Evolutionary conservation across 2,797 vertebrate genomes (phyloP).

Genomic region (Tamandua tetradactyla): DNA sequence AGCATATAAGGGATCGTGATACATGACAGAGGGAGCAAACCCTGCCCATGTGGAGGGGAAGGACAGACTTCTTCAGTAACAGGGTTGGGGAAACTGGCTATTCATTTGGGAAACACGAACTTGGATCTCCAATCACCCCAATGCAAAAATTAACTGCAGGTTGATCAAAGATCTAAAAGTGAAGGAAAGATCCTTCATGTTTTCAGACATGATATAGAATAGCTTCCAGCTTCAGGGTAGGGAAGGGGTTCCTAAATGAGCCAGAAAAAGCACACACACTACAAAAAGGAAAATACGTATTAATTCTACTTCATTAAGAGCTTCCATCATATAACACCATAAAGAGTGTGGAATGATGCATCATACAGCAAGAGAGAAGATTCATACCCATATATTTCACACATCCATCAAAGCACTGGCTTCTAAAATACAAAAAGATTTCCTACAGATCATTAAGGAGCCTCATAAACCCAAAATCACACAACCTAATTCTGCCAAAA

Average conservation of each 20-base stretch:
- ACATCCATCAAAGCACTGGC: neutral
- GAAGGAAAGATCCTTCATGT: neutral
- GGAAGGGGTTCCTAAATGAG: neutral
- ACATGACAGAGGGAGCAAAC: neutral
- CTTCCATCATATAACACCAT: neutral
- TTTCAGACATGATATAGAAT: fast-evolving
- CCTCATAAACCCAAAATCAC: neutral
- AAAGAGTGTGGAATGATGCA: neutral
- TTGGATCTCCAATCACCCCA: neutral
- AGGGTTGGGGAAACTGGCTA: neutral
- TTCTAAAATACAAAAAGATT: neutral
- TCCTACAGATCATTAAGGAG: neutral
- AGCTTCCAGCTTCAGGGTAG: neutral
- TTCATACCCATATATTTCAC: neutral
- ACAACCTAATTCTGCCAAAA: neutral
- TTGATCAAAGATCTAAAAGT: neutral
- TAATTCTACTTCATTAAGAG: neutral
- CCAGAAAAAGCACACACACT: neutral
- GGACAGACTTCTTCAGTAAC: neutral
- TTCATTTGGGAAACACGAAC: neutral
- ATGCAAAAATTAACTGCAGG: neutral
- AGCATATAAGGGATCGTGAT: neutral
- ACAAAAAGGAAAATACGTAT: neutral
- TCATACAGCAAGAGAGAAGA: neutral
- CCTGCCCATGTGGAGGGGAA: neutral